Base-by-base conservation (phyloP, 2,113 vertebrate species). In the Corydoras maculifer region DNA sequence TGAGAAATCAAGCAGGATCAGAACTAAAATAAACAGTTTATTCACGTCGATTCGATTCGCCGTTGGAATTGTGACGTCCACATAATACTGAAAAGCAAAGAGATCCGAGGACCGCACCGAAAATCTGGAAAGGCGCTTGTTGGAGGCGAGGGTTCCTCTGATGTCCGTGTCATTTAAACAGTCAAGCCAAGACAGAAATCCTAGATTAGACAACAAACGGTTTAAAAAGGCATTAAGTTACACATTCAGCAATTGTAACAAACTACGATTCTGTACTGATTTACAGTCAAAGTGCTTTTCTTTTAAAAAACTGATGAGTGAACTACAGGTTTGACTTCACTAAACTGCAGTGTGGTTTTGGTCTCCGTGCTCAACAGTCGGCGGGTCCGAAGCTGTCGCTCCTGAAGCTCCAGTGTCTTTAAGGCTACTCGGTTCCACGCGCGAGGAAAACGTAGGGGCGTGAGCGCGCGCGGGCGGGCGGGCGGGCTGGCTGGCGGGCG, bases 341-440 rank as follows among this genome's bases (percentile, higher is more conserved):
- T 8, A 32, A 51, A 32, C n/a, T 48, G 9, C 29, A 43, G 25
- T 11, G 48, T 51, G 2, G 15, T 8, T 58, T 68, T 49, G 50
- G 51, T 54, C 18, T 3, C 3, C 57, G 31, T 4, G 31, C 11
- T 25, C 9, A 14, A 62, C 12, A n/a, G 8, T 13, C 58, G 62
- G 53, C 62, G 51, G 3, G 51, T 9, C 25, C 43, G 25, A 10
- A 64, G 12, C 30, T 70, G 61, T 50, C 35, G 10, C 15, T 49
- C 18, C 54, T 30, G 59, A 32, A 54, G 30, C 35, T 70, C 53
- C 58, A 64, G 55, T 74, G 51, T 51, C 55, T 15, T 14, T 68
- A 73, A 78, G 71, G 74, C 73, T 68, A 54, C 54, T 50, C 6
- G 65, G 59, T 79, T n/a, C 35, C 69, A 58, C 35, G 30, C 25